Conservation (phyloP, 2,888 invertebrate genomes). For the Conops quadrifasciatus region DNA sequence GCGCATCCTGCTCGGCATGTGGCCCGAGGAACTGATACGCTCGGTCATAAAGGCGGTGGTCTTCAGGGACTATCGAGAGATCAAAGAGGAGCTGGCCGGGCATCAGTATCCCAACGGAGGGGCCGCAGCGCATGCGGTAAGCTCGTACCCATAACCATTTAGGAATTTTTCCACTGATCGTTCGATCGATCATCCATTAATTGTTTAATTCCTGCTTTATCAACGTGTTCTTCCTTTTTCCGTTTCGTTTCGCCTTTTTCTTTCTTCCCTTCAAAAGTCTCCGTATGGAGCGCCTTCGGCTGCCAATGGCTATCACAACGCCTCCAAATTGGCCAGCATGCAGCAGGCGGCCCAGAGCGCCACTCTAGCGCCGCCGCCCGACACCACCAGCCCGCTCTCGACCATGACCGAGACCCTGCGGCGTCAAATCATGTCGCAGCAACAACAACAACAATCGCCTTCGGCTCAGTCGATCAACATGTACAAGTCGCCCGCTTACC, state of each 20-base stretch:
- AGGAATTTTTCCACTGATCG: not conserved
- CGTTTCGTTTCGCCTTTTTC: slow-evolving; percentile 12
- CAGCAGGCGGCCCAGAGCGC: slow-evolving; percentile 53
- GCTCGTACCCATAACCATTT: slow-evolving; percentile 35
- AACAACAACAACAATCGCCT: slow-evolving; percentile 58
- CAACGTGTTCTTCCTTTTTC: not conserved
- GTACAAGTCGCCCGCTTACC: slow-evolving; percentile 62
- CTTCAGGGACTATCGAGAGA: slow-evolving; percentile 85
- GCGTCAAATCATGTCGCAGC: slow-evolving; percentile 61
- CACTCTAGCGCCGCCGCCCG: slow-evolving; percentile 54
- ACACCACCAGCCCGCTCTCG: slow-evolving; percentile 56
- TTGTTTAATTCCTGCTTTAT: not conserved
- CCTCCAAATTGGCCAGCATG: slow-evolving; percentile 51
- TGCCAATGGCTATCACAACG: slow-evolving; percentile 58
- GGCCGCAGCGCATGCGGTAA: slow-evolving; percentile 51
- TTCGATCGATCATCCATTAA: too few species aligned
- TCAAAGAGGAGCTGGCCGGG: slow-evolving; percentile 82
- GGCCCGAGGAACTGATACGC: slow-evolving; percentile 93
- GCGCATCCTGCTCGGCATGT: slow-evolving; percentile 87
- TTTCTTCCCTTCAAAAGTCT: slow-evolving; percentile 2
- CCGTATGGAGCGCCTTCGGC: slow-evolving; percentile 52
- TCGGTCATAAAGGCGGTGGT: slow-evolving; percentile 92
- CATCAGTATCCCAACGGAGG: slow-evolving; percentile 66
- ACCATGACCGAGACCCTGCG: slow-evolving; percentile 61
- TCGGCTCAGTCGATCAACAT: slow-evolving; percentile 60